phyloP scores from a whole-genome alignment of 1,140 invertebrate species.

The Aculops lycopersici region DNA sequence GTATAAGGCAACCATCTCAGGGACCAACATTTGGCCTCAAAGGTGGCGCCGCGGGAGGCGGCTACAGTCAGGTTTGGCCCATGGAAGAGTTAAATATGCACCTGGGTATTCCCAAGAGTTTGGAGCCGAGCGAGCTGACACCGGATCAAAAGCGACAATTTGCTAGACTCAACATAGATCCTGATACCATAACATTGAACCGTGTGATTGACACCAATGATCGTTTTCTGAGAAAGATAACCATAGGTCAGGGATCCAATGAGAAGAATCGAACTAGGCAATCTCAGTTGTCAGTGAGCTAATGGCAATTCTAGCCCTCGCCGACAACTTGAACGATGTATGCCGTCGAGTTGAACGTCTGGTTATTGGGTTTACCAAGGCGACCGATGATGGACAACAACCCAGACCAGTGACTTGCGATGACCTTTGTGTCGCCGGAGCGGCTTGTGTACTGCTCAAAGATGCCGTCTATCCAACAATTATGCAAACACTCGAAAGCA shows the following conservation, averaged over 20 bases:
- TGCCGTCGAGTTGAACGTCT: constrained; percentile 53
- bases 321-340: constrained; percentile 35
- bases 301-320: constrained; percentile 55
- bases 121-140: constrained; percentile 40
- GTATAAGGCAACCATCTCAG: constrained; percentile 85
- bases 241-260: constrained; percentile 60
- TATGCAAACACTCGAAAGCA: constrained; percentile 75
- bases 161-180: constrained; percentile 61
- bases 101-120: constrained; percentile 46
- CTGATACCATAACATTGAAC: constrained; percentile 59
- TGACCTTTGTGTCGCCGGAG: constrained; percentile 57
- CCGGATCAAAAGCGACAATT: constrained; percentile 22
- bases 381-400: too few species aligned
- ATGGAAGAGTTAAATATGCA: constrained; percentile 99
- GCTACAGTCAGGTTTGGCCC: constrained; percentile 76
- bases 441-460: constrained; percentile 37
- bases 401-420: constrained; percentile 69
- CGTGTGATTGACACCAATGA: constrained; percentile 90
- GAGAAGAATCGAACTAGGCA: constrained; percentile 58
- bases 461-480: constrained; percentile 76
- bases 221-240: constrained; percentile 73
- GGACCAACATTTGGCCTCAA: constrained; percentile 96
- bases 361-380: constrained; percentile 58
- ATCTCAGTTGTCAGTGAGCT: constrained; percentile 91
- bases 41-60: constrained; percentile 78